Percentiles rank a stretch among this genome's conserved stretches.
Conservation (phyloP, 2,113 vertebrate species). For the Pardalotus punctatus region DNA sequence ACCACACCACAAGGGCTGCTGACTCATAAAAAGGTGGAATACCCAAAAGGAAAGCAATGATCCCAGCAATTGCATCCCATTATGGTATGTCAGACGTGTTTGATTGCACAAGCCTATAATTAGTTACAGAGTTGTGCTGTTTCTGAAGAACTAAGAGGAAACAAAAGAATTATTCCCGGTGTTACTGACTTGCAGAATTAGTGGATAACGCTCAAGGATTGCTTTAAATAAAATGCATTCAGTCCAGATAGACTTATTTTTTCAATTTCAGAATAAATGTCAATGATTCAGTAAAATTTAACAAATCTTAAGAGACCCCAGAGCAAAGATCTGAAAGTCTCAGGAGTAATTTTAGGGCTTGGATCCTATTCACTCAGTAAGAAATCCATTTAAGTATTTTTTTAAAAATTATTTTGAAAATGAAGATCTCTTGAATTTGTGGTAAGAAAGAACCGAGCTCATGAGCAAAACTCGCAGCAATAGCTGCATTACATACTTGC, state of each 20-base stretch:
- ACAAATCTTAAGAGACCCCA: neutral
- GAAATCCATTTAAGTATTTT: neutral
- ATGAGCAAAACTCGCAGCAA: accelerated
- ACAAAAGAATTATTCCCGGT: neutral
- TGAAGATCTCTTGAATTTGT: neutral
- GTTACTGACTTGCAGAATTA: neutral
- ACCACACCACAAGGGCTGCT: slow-evolving; percentile 3
- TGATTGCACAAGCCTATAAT: slow-evolving; percentile 15
- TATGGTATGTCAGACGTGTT: neutral
- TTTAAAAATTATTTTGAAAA: neutral
- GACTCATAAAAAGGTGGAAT: slow-evolving; percentile 19
- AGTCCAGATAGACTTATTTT: neutral
- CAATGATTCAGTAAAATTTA: neutral
- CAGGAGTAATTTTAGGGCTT: neutral
- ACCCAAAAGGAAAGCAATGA: slow-evolving; percentile 29
- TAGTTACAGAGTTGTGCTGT: neutral
- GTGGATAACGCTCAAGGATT: neutral
- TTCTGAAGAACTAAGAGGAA: neutral
- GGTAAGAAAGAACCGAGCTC: neutral
- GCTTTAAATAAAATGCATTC: neutral
- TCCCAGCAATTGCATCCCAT: slow-evolving; percentile 14
- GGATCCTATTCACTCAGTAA: neutral
- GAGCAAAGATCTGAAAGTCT: neutral
- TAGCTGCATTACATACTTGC: neutral
- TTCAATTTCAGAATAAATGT: neutral